Conservation (phyloP, 2,888 invertebrate genomes). For the Branchellion lobata region DNA sequence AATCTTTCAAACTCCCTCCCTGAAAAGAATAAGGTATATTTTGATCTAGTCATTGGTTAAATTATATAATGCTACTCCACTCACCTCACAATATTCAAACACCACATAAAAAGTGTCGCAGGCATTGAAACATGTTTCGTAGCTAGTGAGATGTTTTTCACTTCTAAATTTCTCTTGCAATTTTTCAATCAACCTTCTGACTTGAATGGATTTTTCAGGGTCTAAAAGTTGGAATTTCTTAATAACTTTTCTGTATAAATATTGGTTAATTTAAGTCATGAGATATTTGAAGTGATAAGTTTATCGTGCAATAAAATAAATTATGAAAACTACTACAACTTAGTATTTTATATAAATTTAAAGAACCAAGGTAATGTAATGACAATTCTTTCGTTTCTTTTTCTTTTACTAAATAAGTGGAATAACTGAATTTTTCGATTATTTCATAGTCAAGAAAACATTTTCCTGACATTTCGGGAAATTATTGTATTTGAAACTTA, state of each 20-base stretch:
- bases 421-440: neutral
- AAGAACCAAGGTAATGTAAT: too few relatives aligned
- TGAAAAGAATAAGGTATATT: neutral
- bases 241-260: neutral
- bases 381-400: neutral
- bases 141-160: neutral
- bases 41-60: too few relatives aligned
- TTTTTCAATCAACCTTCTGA: neutral
- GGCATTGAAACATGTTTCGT: neutral
- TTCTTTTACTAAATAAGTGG: neutral
- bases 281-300: too few relatives aligned
- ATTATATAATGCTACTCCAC: neutral
- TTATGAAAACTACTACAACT: too few relatives aligned
- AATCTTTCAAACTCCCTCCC: constrained; percentile 26
- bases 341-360: too few relatives aligned
- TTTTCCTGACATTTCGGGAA: neutral
- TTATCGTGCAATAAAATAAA: too few relatives aligned
- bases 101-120: constrained; percentile 6
- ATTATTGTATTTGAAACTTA: too few relatives aligned
- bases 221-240: neutral
- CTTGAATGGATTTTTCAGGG: neutral
- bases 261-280: too few relatives aligned
- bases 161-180: neutral
- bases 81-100: constrained; percentile 29
- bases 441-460: constrained; percentile 4